Conservation (phyloP, 37 sponge, comb jelly and placozoan species). For the Geodia barretti region DNA sequence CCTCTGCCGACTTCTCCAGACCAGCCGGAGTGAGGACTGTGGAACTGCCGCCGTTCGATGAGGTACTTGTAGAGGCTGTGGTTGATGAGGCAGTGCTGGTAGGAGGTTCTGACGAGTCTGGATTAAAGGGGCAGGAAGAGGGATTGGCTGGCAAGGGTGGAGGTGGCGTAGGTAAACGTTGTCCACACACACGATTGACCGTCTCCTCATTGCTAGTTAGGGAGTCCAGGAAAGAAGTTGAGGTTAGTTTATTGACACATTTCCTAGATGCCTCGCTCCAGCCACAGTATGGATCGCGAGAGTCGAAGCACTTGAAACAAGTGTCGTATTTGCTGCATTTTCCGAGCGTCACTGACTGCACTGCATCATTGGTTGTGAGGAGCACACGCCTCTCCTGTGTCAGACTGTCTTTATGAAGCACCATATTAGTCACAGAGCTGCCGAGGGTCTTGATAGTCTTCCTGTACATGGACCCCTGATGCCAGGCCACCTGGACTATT, state of each 20-base stretch:
- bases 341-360: conserved; percentile 27
- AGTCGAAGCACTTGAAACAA: conserved; percentile 55
- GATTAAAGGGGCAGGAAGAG: background rate
- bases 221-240: background rate
- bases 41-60: background rate
- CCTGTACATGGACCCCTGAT: background rate
- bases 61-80: background rate
- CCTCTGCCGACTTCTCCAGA: background rate
- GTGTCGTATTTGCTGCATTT: conserved; percentile 22
- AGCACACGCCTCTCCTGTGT: background rate
- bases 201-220: background rate
- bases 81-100: background rate
- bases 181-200: background rate
- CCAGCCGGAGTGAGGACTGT: background rate
- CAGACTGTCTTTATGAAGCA: background rate
- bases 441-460: background rate
- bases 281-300: conserved; percentile 62
- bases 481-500: conserved; percentile 18
- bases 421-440: background rate
- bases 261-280: conserved; percentile 10
- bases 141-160: background rate
- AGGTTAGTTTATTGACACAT: conserved; percentile 32
- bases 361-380: conserved; percentile 9
- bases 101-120: background rate
- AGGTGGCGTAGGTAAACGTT: background rate